phyloP scores from a whole-genome alignment of 2,888 invertebrate genomes.

The Halictus ligatus region DNA sequence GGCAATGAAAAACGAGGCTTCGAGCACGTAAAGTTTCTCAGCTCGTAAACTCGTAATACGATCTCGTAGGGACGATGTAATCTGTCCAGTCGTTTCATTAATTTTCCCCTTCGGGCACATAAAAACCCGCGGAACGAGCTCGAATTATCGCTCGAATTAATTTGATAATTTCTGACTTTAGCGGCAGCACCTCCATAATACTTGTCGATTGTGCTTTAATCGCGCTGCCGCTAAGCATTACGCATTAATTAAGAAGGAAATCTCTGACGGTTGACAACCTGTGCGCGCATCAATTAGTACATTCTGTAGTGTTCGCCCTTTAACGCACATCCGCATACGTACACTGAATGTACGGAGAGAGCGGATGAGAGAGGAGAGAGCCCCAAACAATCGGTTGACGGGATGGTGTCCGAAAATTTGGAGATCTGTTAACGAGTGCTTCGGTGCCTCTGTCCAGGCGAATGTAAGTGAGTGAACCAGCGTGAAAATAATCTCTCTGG shows the following conservation, averaged over 20 bases:
- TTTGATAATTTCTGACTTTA: conserved; percentile 55
- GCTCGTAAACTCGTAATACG: conserved; percentile 80
- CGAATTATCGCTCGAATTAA: conserved; percentile 62
- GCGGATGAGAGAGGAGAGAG: too few species aligned
- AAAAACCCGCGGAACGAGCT: conserved; percentile 68
- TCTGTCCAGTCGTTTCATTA: conserved; percentile 81
- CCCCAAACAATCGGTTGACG: too few species aligned
- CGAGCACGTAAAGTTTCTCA: conserved; percentile 69
- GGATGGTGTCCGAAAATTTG: background rate
- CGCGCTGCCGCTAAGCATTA: background rate
- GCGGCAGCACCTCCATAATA: conserved; percentile 1
- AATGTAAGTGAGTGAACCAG: background rate
- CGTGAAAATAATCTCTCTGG: conserved; percentile 2
- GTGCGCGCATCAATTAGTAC: background rate
- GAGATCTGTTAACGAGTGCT: background rate
- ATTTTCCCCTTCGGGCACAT: conserved; percentile 72
- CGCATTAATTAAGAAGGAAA: background rate
- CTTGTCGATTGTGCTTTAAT: background rate
- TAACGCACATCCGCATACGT: background rate
- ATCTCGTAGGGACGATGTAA: conserved; percentile 75
- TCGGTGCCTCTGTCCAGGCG: background rate
- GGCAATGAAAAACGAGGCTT: background rate
- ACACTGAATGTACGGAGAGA: too few species aligned
- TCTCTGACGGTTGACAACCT: background rate
- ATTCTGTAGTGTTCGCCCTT: too few species aligned